Conservation (phyloP, 2,113 vertebrate species). For the Siniperca knerii region DNA sequence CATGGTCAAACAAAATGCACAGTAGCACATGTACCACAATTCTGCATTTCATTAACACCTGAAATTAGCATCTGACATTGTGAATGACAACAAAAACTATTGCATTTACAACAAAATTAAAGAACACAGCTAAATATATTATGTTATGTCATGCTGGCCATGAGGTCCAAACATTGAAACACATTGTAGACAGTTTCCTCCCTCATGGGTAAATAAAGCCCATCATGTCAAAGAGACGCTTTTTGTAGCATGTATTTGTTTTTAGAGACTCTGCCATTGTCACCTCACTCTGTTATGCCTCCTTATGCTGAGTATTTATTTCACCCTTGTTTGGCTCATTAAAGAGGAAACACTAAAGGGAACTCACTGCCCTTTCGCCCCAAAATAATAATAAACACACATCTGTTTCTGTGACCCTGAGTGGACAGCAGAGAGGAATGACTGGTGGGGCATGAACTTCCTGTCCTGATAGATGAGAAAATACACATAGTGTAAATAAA, state of each 20-base stretch:
- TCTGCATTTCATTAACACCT: not conserved
- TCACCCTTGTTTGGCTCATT: constrained; percentile 35
- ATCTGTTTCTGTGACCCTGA: constrained; percentile 63
- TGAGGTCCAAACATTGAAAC: not conserved
- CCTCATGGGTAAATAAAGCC: not conserved
- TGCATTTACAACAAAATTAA: not conserved
- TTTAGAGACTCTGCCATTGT: not conserved
- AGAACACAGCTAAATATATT: not conserved
- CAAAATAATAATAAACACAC: constrained; percentile 60
- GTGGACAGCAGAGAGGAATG: constrained; percentile 47
- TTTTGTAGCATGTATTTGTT: not conserved
- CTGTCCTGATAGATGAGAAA: constrained; percentile 67
- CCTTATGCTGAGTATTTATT: not conserved
- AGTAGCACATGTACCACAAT: not conserved
- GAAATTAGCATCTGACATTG: not conserved
- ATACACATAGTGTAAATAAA: constrained; percentile 43
- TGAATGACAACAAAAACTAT: not conserved
- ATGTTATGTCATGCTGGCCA: not conserved
- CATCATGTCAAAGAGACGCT: not conserved
- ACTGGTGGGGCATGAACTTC: constrained; percentile 62
- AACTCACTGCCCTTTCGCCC: constrained; percentile 47
- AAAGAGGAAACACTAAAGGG: constrained; percentile 34
- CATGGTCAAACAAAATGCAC: not conserved
- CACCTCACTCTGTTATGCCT: not conserved
- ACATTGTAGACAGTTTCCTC: not conserved